Percentiles rank a stretch among this genome's conserved stretches.
phyloP scores from a whole-genome alignment of 2,797 vertebrate genomes.

The Bovichtus variegatus region DNA sequence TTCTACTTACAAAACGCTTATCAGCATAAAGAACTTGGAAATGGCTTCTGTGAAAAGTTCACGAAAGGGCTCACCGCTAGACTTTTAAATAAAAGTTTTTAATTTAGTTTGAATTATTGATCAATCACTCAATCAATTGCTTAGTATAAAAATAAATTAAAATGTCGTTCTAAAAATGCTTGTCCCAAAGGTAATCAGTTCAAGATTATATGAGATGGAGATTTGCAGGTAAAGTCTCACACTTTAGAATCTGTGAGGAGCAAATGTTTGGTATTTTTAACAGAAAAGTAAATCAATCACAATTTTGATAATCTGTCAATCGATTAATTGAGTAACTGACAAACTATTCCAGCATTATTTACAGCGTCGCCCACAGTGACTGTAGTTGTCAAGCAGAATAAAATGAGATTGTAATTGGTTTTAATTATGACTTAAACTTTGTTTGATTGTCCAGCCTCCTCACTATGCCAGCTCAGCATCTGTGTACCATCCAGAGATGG shows the following conservation, averaged over 20 bases:
- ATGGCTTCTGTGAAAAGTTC: background rate
- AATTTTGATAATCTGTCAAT: no score
- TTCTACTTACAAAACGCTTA: background rate
- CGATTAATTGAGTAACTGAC: background rate
- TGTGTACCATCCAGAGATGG: constrained; percentile 41
- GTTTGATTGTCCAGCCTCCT: constrained; percentile 45
- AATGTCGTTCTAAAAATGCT: no score
- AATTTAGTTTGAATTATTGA: no score
- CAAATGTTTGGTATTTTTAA: background rate
- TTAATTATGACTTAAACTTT: background rate
- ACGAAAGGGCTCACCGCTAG: background rate
- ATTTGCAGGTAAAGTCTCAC: no score
- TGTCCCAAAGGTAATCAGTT: background rate
- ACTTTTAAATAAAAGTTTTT: background rate
- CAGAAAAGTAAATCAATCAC: no score
- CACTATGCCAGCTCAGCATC: constrained; percentile 71
- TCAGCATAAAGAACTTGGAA: background rate
- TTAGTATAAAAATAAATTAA: background rate
- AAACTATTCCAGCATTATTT: background rate
- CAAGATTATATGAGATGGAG: background rate
- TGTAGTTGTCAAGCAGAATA: background rate
- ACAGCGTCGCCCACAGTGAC: background rate
- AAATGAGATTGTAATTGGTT: background rate
- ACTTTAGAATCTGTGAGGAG: background rate
- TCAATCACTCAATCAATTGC: background rate